A percentile compares a stretch with the other conserved stretches of the same genome.
phyloP scores from a whole-genome alignment of 2,113 vertebrate species.

The Polyodon spathula region DNA sequence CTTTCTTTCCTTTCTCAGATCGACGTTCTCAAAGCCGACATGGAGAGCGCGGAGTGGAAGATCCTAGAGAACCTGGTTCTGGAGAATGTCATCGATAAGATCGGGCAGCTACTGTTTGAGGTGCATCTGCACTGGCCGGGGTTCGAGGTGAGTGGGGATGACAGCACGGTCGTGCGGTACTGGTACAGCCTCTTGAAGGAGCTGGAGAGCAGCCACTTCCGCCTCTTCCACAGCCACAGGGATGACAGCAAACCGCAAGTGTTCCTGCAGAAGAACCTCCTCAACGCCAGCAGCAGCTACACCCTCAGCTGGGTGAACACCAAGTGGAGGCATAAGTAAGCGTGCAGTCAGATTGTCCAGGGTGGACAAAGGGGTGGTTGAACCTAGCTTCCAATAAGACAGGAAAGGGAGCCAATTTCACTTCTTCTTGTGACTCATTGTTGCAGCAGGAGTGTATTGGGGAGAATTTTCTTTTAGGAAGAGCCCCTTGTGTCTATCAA shows the following conservation, averaged over 20 bases:
- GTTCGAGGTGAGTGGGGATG: slow-evolving; percentile 84
- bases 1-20: slow-evolving; percentile 54
- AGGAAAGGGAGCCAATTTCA: no score
- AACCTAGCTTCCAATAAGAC: no score
- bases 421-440: no score
- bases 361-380: no score
- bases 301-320: slow-evolving; percentile 86
- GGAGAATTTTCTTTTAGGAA: no score
- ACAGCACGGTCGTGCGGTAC: slow-evolving; percentile 77
- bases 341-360: no score
- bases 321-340: slow-evolving; percentile 53
- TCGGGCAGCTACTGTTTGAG: slow-evolving; percentile 83
- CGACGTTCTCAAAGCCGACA: slow-evolving; percentile 82
- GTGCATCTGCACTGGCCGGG: slow-evolving; percentile 91
- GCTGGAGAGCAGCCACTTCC: slow-evolving; percentile 72
- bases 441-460: no score
- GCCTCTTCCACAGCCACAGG: slow-evolving; percentile 74
- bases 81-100: slow-evolving; percentile 74
- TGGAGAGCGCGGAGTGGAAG: slow-evolving; percentile 96
- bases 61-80: slow-evolving; percentile 88
- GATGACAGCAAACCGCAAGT: slow-evolving; percentile 69
- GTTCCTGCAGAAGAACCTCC: slow-evolving; percentile 74
- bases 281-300: slow-evolving; percentile 84
- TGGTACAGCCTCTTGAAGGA: slow-evolving; percentile 93
- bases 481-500: no score